Percentiles rank a stretch among this genome's conserved stretches.
Evolutionary conservation across 30 jellyfish, hydroid and myxozoan species (phyloP).

Genomic region (Mastigias papua): DNA sequence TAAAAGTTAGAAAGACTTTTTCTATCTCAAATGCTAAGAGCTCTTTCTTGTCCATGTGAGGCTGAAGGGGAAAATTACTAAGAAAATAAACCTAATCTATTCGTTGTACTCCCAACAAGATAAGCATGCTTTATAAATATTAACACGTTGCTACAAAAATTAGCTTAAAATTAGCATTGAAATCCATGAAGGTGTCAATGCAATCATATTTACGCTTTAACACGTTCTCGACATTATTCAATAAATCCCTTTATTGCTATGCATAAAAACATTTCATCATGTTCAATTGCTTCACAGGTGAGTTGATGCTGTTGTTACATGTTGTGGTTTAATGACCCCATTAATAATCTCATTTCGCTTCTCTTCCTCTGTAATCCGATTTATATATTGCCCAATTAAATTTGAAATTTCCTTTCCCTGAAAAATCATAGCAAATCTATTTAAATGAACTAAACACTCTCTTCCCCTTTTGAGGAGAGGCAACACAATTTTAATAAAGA

Average conservation of each 20-base stretch:
- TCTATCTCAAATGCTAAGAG: no score
- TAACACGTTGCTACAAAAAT: no score
- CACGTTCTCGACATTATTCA: not conserved
- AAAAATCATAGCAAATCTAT: not conserved
- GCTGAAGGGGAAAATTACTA: no score
- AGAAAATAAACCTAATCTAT: no score
- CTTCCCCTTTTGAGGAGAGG: not conserved
- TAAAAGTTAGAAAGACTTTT: no score
- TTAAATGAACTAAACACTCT: not conserved
- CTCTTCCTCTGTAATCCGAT: slow-evolving; percentile 66
- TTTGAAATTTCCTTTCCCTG: slow-evolving; percentile 95
- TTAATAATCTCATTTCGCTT: slow-evolving; percentile 54
- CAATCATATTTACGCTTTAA: no score
- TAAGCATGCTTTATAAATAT: no score
- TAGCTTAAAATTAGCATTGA: no score
- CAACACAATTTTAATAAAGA: not conserved
- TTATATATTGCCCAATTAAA: slow-evolving; percentile 82
- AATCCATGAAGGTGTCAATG: no score
- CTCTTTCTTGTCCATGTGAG: no score
- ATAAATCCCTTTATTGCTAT: not conserved
- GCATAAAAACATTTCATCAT: no score
- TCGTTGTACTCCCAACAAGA: no score
- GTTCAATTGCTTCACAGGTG: slow-evolving; percentile 46
- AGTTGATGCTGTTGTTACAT: slow-evolving; percentile 59
- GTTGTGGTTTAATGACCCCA: slow-evolving; percentile 51